phyloP scores from a whole-genome alignment of 2,113 vertebrate genomes.

The Mungos mungo region DNA sequence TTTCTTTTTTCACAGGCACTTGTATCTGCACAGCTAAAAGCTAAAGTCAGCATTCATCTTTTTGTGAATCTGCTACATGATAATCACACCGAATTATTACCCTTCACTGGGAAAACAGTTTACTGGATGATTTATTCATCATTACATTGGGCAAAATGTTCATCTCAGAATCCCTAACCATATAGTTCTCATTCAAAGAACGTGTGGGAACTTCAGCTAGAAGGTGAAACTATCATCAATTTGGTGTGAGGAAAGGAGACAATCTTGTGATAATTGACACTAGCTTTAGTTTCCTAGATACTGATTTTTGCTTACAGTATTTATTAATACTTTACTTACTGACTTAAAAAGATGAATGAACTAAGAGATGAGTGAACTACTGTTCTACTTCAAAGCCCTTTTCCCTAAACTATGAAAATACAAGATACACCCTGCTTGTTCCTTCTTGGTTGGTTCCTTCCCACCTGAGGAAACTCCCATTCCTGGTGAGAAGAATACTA shows the following conservation, averaged over 20 bases:
- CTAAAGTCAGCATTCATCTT: not conserved
- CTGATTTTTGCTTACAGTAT: not conserved
- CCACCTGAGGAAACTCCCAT: not conserved
- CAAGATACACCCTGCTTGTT: not conserved
- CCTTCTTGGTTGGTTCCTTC: not conserved
- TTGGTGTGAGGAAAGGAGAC: not conserved
- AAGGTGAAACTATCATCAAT: not conserved
- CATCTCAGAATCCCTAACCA: not conserved
- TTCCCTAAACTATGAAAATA: not conserved
- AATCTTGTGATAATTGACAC: not conserved
- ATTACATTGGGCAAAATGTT: not conserved
- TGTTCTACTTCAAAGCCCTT: not conserved
- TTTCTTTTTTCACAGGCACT: not conserved
- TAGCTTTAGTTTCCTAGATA: not conserved
- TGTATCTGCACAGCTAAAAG: not conserved
- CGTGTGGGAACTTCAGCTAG: not conserved
- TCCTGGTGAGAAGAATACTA: not conserved
- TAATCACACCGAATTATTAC: not conserved
- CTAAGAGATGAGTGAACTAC: not conserved
- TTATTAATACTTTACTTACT: slow-evolving; percentile 36
- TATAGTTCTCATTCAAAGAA: slow-evolving; percentile 38
- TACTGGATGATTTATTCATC: not conserved
- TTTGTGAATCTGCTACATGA: not conserved
- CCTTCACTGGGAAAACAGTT: slow-evolving; percentile 1
- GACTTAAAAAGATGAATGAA: not conserved